Base-by-base conservation (phyloP, 1,140 invertebrate genomes). In the Melitaea cinxia region DNA sequence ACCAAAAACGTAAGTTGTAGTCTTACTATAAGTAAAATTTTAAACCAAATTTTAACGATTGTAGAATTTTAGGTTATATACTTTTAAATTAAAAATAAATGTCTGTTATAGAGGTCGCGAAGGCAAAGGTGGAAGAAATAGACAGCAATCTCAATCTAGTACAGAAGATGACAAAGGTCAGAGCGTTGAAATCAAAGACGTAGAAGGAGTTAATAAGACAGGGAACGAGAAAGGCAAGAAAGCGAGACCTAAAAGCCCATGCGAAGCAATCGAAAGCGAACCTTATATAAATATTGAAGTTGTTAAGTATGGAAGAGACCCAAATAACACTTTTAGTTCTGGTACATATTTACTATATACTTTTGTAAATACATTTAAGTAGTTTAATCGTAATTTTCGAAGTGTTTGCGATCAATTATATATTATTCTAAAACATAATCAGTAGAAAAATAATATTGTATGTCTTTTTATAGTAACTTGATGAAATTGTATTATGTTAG, bases 241-340 rank as follows among this genome's bases (percentile, higher is more conserved):
- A 62, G 85, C 82, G 35, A 71, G 85, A 17, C 81, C 92, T 1
- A 92, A 93, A 55, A 92, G 90, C 24, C 92, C 91, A 2, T 92
- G 92, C 63, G 91, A 93, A 62, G 81, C 92, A 0, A 89, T 95
- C n/a, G 88, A 92, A 3, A 93, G 92, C 24, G 94, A 94, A 72
- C 92, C 93, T 0, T 94, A 93, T 72, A 92, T 95, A 19, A 93
- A 94, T 69, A 91, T 94, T 9, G 93, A 95, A 69, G 92, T 95
- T 39, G 90, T 95, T 1, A 93, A 93, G 77, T 91, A 91, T 70
- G 93, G 93, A 21, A 81, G 91, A 19, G 93, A 94, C 72, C 90
- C 91, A 2, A 94, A 94, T 70, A 91, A 92, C 19, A 92, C 92
- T 1, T 93, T 92, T 73, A 93, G 93, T 68, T 91, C 92, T 9